Evolutionary conservation across 2,888 invertebrate genomes (phyloP).

Genomic region (Agriopis leucophaearia): DNA sequence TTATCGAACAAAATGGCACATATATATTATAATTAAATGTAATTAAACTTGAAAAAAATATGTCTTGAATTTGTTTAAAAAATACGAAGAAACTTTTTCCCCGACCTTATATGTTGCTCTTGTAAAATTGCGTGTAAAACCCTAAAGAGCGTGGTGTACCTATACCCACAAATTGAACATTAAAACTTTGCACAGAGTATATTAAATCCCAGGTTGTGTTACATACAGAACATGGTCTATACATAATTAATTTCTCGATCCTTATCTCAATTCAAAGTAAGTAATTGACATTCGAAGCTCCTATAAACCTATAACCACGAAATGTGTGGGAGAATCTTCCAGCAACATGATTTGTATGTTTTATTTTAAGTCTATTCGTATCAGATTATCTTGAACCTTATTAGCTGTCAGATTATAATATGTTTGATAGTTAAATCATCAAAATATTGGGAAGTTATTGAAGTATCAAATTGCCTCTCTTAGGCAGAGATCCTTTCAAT

Average conservation of each 20-base stretch:
- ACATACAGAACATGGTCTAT: slow-evolving; percentile 18
- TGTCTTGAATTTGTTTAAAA: too few relatives aligned
- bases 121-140: neutral
- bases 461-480: slow-evolving; percentile 57
- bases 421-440: slow-evolving; percentile 45
- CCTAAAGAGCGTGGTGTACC: neutral
- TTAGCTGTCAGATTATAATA: slow-evolving; percentile 40
- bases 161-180: neutral
- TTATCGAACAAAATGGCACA: too few relatives aligned
- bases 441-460: slow-evolving; percentile 58
- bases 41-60: too few relatives aligned
- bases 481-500: slow-evolving; percentile 11
- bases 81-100: too few relatives aligned
- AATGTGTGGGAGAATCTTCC: slow-evolving; percentile 17
- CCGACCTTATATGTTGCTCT: too few relatives aligned
- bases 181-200: too few relatives aligned
- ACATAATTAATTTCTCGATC: slow-evolving; percentile 25
- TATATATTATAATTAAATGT: too few relatives aligned
- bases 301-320: slow-evolving; percentile 19
- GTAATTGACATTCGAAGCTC: slow-evolving; percentile 11
- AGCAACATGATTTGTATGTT: slow-evolving; percentile 24
- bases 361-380: slow-evolving; percentile 23
- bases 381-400: slow-evolving; percentile 28
- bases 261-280: slow-evolving; percentile 12
- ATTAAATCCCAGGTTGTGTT: neutral